A percentile compares a stretch with the other conserved stretches of the same genome.
These are phyloP conservation scores for Patella depressa DNA, from an alignment of 2,888 invertebrate genomes.

Conservation along the genomic window DNA sequence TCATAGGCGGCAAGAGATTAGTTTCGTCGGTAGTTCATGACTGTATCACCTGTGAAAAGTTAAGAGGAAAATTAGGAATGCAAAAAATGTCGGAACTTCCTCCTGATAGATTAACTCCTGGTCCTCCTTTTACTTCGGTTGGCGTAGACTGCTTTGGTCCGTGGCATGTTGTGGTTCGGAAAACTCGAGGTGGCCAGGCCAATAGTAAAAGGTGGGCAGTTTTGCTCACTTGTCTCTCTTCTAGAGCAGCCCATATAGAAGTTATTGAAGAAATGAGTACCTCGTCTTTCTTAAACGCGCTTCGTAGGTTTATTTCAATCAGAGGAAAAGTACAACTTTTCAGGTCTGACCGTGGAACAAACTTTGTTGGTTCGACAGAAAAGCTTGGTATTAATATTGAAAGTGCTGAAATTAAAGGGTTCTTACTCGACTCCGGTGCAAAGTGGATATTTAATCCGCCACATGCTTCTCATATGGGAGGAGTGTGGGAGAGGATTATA, in stretches of 20 bases:
- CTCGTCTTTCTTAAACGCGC: slow-evolving; percentile 41
- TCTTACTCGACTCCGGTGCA: slow-evolving; percentile 3
- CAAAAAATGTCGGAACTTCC: slow-evolving; percentile 42
- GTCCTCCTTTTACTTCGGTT: slow-evolving; percentile 35
- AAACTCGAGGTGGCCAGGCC: slow-evolving; percentile 34
- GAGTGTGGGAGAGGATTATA: slow-evolving; percentile 36
- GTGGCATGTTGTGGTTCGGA: slow-evolving; percentile 32
- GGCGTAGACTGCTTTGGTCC: slow-evolving; percentile 41
- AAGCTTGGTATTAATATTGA: slow-evolving; percentile 33
- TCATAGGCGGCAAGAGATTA: slow-evolving; percentile 32
- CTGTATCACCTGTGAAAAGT: slow-evolving; percentile 31
- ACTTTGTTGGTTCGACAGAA: slow-evolving; percentile 48
- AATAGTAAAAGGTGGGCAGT: slow-evolving; percentile 39
- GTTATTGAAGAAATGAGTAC: slow-evolving; percentile 39
- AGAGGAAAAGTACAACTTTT: slow-evolving; percentile 41
- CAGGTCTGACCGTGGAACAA: slow-evolving; percentile 45
- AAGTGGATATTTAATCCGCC: slow-evolving; percentile 40
- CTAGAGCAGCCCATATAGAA: slow-evolving; percentile 42
- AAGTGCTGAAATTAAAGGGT: neutral
- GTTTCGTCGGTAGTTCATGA: slow-evolving; percentile 28
- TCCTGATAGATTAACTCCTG: slow-evolving; percentile 25
- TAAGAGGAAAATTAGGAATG: slow-evolving; percentile 23
- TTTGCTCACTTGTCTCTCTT: slow-evolving; percentile 39
- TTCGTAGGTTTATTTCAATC: slow-evolving; percentile 35
- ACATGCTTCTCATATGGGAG: slow-evolving; percentile 39